Evolutionary conservation across 2,797 vertebrate species (phyloP), one percentile per base, ranked within the genome.

Genomic region (Alauda arvensis): DNA sequence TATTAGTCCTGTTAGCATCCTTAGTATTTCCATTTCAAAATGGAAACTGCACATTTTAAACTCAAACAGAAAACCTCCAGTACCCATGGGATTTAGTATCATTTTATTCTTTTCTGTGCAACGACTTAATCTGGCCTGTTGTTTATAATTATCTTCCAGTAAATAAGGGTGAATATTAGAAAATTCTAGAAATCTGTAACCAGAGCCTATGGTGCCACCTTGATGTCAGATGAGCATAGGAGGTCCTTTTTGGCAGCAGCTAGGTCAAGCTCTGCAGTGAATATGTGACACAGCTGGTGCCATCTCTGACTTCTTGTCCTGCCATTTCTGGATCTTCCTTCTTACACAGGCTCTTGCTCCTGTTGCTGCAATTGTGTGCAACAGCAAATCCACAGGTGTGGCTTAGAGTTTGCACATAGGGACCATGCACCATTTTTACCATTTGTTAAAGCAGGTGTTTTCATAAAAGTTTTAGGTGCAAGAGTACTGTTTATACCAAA

Each of bases 281-380:
- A 69, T 34, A 25, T 20, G 23, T 48, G 45, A n/a, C 10, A 18
- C 8, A 52, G 20, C 43, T 85, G 43, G 61, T 33, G 55, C 19
- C 14, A 6, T 6, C 21, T 77, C 34, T 59, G 52, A 45, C 26
- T 65, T 72, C 40, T 82, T 82, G 46, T 42, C 29, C 9, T 60
- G 16, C 37, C 18, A 3, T 66, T 77, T 83, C 37, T 81, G 39
- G 6, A 48, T 85, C 60, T 63, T 72, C 19, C 12, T 56, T 53
- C 40, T 4, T 24, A 6, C 0, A 0, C 39, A 9, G 12, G 21
- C 3, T 0, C 26, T 77, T 51, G 37, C 31, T 68, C 3, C 61
- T 77, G 14, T 34, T 78, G 33, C n/a, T 83, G 37, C 31, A 2
- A 0, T 48, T 45, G 43, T 19, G 40, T 57, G 63, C 53, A 67